Conservation (phyloP, 2,888 invertebrate genomes). For the Pedicia rivosa region DNA sequence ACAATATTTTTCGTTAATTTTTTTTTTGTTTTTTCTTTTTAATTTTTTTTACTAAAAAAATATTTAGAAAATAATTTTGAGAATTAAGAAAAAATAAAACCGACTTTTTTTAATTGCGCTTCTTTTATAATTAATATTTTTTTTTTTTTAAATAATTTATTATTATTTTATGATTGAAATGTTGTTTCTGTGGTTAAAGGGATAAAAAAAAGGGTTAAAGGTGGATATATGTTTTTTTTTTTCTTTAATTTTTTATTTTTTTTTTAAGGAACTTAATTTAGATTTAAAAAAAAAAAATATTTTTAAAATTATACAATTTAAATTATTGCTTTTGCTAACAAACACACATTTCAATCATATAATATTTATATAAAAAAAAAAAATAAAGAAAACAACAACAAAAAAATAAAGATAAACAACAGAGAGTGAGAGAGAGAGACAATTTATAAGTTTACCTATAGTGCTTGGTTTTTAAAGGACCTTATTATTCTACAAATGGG, state of each 20-base stretch:
- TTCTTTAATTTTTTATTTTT: not conserved
- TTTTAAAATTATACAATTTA: slow-evolving; percentile 5
- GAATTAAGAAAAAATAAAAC: not conserved
- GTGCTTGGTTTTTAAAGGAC: no score
- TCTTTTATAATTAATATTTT: not conserved
- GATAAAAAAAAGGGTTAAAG: slow-evolving; percentile 18
- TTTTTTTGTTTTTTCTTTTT: slow-evolving; percentile 10
- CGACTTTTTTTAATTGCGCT: not conserved
- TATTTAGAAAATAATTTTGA: no score
- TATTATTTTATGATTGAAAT: slow-evolving; percentile 32
- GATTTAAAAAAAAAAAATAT: slow-evolving; percentile 4
- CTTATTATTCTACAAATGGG: no score
- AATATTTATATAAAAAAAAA: slow-evolving; percentile 3
- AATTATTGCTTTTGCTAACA: slow-evolving; percentile 5
- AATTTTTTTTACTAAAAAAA: slow-evolving; percentile 7
- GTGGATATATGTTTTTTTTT: slow-evolving; percentile 1
- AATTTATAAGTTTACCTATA: no score
- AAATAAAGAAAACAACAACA: no score
- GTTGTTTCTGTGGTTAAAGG: slow-evolving; percentile 35
- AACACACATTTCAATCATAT: slow-evolving; percentile 34
- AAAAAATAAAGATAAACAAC: no score
- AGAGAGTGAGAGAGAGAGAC: no score
- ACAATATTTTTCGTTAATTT: slow-evolving; percentile 32
- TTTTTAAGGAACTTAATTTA: not conserved
- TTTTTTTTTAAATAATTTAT: no score